A percentile compares a stretch with the other conserved stretches of the same genome.
These are phyloP conservation scores for Lasioglossum calceatum DNA, from an alignment of 2,888 invertebrate genomes.

Conservation along the genomic window DNA sequence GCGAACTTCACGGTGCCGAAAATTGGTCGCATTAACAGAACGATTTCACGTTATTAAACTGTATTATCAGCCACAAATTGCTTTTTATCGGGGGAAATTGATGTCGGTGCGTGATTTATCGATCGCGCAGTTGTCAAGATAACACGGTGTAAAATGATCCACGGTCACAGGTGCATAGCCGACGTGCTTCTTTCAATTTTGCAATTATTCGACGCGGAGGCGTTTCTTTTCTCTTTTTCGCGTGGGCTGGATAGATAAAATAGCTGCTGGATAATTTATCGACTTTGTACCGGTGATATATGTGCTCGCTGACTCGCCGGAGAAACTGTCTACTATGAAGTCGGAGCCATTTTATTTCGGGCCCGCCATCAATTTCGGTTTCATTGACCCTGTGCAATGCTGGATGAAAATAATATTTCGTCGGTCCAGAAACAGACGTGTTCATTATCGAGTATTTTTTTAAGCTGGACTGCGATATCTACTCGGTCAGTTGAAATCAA, in stretches of 20 bases:
- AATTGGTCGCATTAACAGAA: slow-evolving; percentile 3
- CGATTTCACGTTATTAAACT: slow-evolving; percentile 15
- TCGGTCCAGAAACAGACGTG: not conserved
- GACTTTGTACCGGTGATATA: slow-evolving; percentile 12
- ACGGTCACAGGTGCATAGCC: not conserved
- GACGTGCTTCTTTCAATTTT: not conserved
- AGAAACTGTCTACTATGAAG: slow-evolving; percentile 9
- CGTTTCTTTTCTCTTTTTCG: not conserved
- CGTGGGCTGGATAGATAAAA: slow-evolving; percentile 8
- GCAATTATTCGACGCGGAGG: not conserved
- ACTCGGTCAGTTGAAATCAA: not conserved
- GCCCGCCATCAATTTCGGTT: slow-evolving; percentile 15
- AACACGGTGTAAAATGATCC: not conserved
- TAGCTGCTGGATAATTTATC: slow-evolving; percentile 12
- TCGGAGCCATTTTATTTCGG: slow-evolving; percentile 16
- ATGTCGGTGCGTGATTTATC: not conserved
- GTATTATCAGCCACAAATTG: not conserved
- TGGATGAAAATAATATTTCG: not conserved
- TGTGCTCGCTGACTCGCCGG: not conserved
- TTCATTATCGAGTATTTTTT: not conserved
- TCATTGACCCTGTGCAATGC: not conserved
- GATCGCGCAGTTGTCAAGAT: not conserved
- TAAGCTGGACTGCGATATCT: not conserved
- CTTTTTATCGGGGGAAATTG: not conserved
- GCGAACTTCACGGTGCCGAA: not conserved